Evolutionary conservation across 92 coral and sea anemone genomes (phyloP), one percentile per base, ranked within the genome.

Genomic region (Paragorgia papillata): DNA sequence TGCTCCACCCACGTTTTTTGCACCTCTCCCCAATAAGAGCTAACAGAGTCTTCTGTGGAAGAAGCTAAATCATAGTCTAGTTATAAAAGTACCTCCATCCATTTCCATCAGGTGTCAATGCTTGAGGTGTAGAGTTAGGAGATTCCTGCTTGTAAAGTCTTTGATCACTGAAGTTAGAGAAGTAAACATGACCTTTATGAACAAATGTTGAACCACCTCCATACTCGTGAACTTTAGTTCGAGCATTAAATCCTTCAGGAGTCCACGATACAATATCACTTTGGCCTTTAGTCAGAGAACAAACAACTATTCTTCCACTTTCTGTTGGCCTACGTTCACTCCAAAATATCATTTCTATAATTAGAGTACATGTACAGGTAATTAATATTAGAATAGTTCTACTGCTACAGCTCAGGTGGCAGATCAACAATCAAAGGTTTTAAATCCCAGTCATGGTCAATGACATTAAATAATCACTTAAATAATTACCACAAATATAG

Each of bases 171-270:
- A 86, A 95, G 87, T 95, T 95, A 31, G 99, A 83, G 79, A 95
- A 95, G 75, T 88, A 95, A 51, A 95, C 80, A 33, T 83, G 89
- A 40, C 88, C 86, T 20, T 86, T 89, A 89, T 91, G 59, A 4
- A 95, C 99, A 79, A 95, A 79, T 43, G 88, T 89, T 25, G 99
- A 71, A 26, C 95, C 96, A 43, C 99, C 99, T 74, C 99, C 99
- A 62, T 89, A 86, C 35, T 95, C 99, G 41, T 95, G 99, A 14
- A 95, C 99, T 31, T 61, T 84, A 1, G 99, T 91, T 12, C 99
- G 85, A 67, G 90, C 82, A 62, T 88, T 91, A 78, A 86, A 95
- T 59, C 70, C 85, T 54, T 87, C 57, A 0, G 97, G 99, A 28
- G 97, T 95, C 39, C 88, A 44, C 31, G 64, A 70, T 41, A 83